Evolutionary conservation across 2,797 vertebrate species (phyloP), one percentile per base, ranked within the genome.

Genomic region (Rhynchotus rufescens): DNA sequence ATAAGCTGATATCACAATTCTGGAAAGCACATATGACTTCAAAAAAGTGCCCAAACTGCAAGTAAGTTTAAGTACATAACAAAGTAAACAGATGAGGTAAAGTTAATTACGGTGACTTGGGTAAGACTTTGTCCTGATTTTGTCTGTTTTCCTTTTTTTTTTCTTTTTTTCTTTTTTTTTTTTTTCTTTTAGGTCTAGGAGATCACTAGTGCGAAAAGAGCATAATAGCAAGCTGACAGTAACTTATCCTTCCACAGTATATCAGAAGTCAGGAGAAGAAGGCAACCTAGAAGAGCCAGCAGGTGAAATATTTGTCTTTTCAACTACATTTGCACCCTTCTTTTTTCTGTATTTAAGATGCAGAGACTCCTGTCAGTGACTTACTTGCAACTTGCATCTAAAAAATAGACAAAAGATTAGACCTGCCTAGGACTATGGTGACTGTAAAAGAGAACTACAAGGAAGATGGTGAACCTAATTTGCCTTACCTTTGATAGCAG

Each of bases 201-300:
- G 96, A 72, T 98, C 98, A 7, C 34, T 96, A 5, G 89, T 99
- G 42, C 97, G 99, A 8, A 98, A 98, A 84, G 99, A 99, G 87
- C 99, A 99, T 93, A 99, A 99, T 97, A 98, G 98, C 95, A 99
- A 99, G 76, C 96, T 99, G 92, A 99, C 98, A 4, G 77, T 99
- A 62, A 98, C 97, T 0, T 97, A 98, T 36, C 97, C 98, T 2
- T 62, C 97, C 5, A 66, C 94, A 44, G 85, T 45, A 6, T 49
- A 93, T 75, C 96, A 20, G 34, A 97, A 97, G 12, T 23, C 94
- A 57, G 91, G 83, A 62, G 84, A 90, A 74, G 40, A 84, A 49
- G 16, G 22, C 13, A 11, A 78, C 16, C 28, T 86, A 88, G 42
- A 92, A 14, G 93, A 96, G 19, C 68, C 71, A 81, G n/a, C 86